Base-by-base conservation (phyloP, 2,888 invertebrate genomes). In the Cryptocephalus moraei region DNA sequence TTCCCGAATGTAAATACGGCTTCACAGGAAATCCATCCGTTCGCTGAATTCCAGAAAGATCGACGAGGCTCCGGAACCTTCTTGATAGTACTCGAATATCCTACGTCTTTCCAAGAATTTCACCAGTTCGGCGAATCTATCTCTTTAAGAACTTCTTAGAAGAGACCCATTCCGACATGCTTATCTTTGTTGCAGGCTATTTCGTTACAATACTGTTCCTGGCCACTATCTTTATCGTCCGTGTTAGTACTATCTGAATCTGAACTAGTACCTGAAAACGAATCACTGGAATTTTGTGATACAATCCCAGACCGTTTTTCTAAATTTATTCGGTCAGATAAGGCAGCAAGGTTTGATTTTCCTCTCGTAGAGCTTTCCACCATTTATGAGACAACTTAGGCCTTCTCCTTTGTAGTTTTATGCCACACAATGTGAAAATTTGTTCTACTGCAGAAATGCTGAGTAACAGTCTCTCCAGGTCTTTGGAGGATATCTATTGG, bases 341-440 rank as follows among this genome's bases (percentile, higher is more conserved):
- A 67, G 57, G 79, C 77, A 34, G 86, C 89, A 50, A 93, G 69
- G 32, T 87, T 84, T 3, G 87, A 82, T 56, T 90, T 63, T 86
- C 83, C 55, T 64, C 62, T 41, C 63, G 75, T 72, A 75, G 73
- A 68, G 50, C 79, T 64, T 49, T 72, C 63, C 91, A 74, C 94
- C 95, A 96, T 67, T 94, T 95, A 51, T 84, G 84, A 6, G 96
- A 94, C 33, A 99, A 75, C 71, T 97, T 97, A 4, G 97, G 97
- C 32, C 97, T 52, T 13, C 96, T 96, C 39, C 94, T n/a, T 80
- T 2, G 91, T 88, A 8, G 95, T 95, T 74, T 97, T 96, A 69
- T 96, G 95, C 95, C 96, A 97, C 1, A 43, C 96, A 10, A 96
- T 81, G 0, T 94, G 93, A 68, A 99, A 95, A 73, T 99, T 99